Evolutionary conservation across 2,888 invertebrate genomes (phyloP), one percentile per base, ranked within the genome.

Genomic region (Volucella inanis): DNA sequence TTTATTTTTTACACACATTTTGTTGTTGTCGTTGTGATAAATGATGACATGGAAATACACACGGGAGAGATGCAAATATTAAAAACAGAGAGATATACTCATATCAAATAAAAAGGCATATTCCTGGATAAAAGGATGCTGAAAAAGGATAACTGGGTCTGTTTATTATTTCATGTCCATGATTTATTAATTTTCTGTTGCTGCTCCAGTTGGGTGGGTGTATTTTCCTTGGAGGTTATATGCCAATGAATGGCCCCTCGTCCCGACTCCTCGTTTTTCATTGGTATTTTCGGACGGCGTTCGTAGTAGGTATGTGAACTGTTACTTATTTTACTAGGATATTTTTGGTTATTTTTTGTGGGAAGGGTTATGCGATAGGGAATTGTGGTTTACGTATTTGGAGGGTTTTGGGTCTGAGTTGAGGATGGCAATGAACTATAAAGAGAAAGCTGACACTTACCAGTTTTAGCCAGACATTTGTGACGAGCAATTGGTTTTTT

Each of bases 401-500:
- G 43, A 22, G 31, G 31, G 31, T 6, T 31, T 31, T 6, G 31
- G 31, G 31, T 31, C 31, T 4, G 31, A 31, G 31, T 6, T 31
- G 31, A 31, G 45, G 2, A 39, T 45, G 22, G 31, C 10, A 8
- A 22, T n/a, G 61, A 22, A 22, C 12, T 14, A 14, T 18, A 50
- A 22, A 52, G 50, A 52, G 54, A 43, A 77, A 12, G 54, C 50
- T 79, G 76, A 77, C 59, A 89, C 90, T 90, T 88, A 91, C 91
- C 90, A 92, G 89, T 89, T 92, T 98, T 90, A 98, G 94, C 98
- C 98, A 98, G 93, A 98, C 97, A 94, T 98, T 98, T 91, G 98
- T 97, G 93, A 98, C 97, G 92, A 98, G 95, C 93, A 98, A 95
- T 94, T 98, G 98, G 94, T 98, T 96, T 93, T 96, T 96, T 93